Evolutionary conservation across 2,113 vertebrate genomes (phyloP), one percentile per base, ranked within the genome.

Genomic region (Capricornis sumatraensis): DNA sequence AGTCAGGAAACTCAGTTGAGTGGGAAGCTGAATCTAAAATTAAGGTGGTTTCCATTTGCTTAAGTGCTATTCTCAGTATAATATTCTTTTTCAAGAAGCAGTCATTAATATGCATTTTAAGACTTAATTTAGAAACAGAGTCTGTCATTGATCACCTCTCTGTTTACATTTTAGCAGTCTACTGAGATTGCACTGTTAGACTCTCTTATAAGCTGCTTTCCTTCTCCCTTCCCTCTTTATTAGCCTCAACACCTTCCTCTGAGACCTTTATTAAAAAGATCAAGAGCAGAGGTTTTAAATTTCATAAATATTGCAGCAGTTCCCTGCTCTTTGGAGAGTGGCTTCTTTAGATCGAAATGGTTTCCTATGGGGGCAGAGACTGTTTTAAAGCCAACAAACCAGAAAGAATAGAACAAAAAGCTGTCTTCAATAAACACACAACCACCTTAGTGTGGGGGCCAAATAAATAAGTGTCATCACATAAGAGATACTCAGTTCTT

Each of bases 241-340:
- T 52, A 97, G 97, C 94, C 97, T 97, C 97, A 97, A 95, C 96
- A 94, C 93, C 53, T 95, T 98, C 98, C 98, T 98, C 52, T 3
- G 98, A 97, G 98, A 98, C 98, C 95, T 96, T 98, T 98, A 98
- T 98, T 98, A 96, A 98, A 98, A 98, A 98, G 98, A 98, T 98
- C 98, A 99, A 98, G 98, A 98, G 96, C 45, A 96, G 93, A 97
- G 95, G 92, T 97, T 98, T 99, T 98, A 98, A 93, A 98, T 98
- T 97, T 97, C 98, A 98, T 99, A 98, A 98, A 99, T 99, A 99
- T 98, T 99, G 85, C 98, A 99, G 95, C 71, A 98, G 89, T 45
- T 96, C 50, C 81, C 40, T 28, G 91, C 96, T 98, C 98, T 98
- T 98, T 96, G 81, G 98, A 98, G 98, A 97, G 92, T 7, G 28